phyloP scores from a whole-genome alignment of 2,113 vertebrate species.

The Forbesichthys papilliferus region DNA sequence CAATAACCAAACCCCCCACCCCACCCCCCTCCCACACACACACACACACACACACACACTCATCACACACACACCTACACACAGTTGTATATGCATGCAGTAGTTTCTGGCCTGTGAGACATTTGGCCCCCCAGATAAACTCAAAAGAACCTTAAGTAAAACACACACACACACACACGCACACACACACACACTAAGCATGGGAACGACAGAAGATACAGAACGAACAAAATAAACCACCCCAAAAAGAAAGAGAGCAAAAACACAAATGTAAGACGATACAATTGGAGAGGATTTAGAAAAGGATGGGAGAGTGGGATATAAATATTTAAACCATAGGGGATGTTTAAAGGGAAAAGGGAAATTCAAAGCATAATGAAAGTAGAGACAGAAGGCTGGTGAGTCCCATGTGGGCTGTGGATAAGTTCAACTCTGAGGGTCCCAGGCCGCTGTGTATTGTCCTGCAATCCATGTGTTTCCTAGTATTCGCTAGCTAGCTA shows the following conservation, averaged over 20 bases:
- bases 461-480: slow-evolving; percentile 67
- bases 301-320: slow-evolving; percentile 44
- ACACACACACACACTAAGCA: neutral
- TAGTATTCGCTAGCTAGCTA: slow-evolving; percentile 37
- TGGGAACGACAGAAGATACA: neutral
- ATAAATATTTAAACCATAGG: neutral
- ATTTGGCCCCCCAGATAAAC: slow-evolving; percentile 38
- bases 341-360: neutral
- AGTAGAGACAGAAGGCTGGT: slow-evolving; percentile 17
- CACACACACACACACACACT: neutral
- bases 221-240: neutral
- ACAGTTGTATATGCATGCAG: neutral
- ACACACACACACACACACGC: slow-evolving; percentile 15
- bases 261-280: neutral
- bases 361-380: slow-evolving; percentile 4
- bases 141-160: slow-evolving; percentile 11
- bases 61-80: slow-evolving; percentile 2
- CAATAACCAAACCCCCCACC: no score
- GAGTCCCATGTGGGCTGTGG: slow-evolving; percentile 1
- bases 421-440: slow-evolving; percentile 20
- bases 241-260: neutral
- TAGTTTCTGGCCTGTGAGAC: slow-evolving; percentile 7
- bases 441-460: slow-evolving; percentile 56
- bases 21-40: neutral
- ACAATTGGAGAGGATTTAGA: neutral